These are phyloP conservation scores for Myotis daubentonii DNA, from an alignment of 2,797 vertebrate species.

Conservation along the genomic window DNA sequence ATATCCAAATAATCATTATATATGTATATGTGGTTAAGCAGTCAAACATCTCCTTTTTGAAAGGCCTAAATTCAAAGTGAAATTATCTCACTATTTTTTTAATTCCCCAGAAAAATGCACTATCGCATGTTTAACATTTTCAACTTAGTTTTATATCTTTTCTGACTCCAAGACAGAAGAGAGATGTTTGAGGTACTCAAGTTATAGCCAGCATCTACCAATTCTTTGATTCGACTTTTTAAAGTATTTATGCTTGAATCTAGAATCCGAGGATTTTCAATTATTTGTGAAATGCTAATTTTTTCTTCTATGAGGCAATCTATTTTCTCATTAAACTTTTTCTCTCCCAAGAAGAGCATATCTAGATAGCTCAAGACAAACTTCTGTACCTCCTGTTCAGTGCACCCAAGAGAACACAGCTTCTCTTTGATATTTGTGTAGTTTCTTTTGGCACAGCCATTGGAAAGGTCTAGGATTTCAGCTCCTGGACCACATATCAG, in stretches of 20 bases:
- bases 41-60: slow-evolving; percentile 15
- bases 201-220: slow-evolving; percentile 85
- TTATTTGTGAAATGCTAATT: slow-evolving; percentile 84
- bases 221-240: slow-evolving; percentile 81
- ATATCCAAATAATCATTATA: neutral
- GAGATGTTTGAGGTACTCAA: slow-evolving; percentile 85
- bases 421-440: slow-evolving; percentile 83
- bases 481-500: slow-evolving; percentile 85
- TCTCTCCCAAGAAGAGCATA: slow-evolving; percentile 83
- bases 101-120: neutral
- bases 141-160: slow-evolving; percentile 86
- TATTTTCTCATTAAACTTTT: slow-evolving; percentile 86
- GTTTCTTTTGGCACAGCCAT: slow-evolving; percentile 85
- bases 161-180: slow-evolving; percentile 85
- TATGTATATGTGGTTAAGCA: neutral
- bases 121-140: slow-evolving; percentile 67
- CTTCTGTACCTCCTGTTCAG: slow-evolving; percentile 78
- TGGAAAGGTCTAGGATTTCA: slow-evolving; percentile 87
- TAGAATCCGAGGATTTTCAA: slow-evolving; percentile 87
- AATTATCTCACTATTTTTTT: neutral
- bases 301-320: slow-evolving; percentile 86
- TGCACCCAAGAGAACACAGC: slow-evolving; percentile 82
- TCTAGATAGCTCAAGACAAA: slow-evolving; percentile 82
- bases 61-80: slow-evolving; percentile 38
- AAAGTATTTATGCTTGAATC: slow-evolving; percentile 86